Conservation (phyloP, 1,140 invertebrate genomes). For the Probaryconus sp. region DNA sequence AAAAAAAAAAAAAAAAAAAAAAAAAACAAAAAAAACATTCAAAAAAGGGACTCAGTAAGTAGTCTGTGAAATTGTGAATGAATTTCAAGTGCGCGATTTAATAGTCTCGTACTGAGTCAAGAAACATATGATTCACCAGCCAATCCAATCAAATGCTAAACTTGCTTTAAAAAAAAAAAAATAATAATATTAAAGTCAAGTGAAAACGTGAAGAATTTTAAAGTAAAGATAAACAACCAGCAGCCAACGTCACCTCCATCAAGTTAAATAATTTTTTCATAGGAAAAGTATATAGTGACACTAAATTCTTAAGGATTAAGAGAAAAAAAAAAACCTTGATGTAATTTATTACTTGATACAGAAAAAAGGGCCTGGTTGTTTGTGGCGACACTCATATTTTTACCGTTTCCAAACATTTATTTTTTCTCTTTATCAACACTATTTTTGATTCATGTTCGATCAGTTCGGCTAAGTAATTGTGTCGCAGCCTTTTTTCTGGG, state of each 20-base stretch:
- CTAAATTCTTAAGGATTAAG: conserved; percentile 66
- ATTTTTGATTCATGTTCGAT: conserved; percentile 7
- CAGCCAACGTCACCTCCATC: conserved; percentile 74
- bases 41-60: conserved; percentile 55
- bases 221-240: conserved; percentile 69
- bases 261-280: conserved; percentile 65
- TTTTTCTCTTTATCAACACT: conserved; percentile 6
- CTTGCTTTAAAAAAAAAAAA: no score
- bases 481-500: conserved; percentile 31
- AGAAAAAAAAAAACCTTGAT: conserved; percentile 67
- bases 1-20: conserved; percentile 15
- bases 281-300: conserved; percentile 70
- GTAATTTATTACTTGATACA: conserved; percentile 71
- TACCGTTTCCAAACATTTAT: neutral
- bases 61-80: conserved; percentile 42
- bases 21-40: conserved; percentile 44
- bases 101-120: conserved; percentile 3
- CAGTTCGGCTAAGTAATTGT: conserved; percentile 49
- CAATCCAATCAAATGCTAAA: conserved; percentile 56
- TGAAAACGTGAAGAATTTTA: conserved; percentile 14
- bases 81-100: conserved; percentile 16
- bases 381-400: conserved; percentile 27
- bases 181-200: neutral
- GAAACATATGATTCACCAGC: conserved; percentile 26
- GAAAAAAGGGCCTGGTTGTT: conserved; percentile 67